Base-by-base conservation (phyloP, 2,113 vertebrate species). In the Brachyistius frenatus region DNA sequence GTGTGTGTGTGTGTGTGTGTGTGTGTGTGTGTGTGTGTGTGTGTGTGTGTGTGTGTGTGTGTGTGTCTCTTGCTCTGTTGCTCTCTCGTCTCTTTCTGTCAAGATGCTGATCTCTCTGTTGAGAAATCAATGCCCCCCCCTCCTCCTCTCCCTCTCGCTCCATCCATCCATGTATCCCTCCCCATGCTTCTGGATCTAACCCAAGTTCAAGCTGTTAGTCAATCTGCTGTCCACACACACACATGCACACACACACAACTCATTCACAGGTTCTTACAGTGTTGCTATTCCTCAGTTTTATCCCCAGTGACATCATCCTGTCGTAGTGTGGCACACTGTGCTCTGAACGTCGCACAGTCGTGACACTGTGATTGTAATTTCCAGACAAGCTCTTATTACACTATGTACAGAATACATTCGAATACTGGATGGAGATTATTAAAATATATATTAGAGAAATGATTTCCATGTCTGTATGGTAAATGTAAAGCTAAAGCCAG, bases 161-260 rank as follows among this genome's bases (percentile, higher is more conserved):
- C 68, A 86, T 80, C 81, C 82, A 83, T 88, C 90, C 87, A 91
- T 88, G 89, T 91, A 86, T 89, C 75, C 75, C 86, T 89, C 87
- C 76, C 84, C 74, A 52, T 87, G 87, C 65, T 83, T 69, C 90
- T 92, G 90, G 90, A 89, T 88, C 82, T 75, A 76, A 82, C 85
- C 86, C 88, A 91, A 88, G 90, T 92, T 94, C 92, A 93, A 83
- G 89, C 92, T 91, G 91, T 89, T 93, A 81, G 88, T 92, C 93
- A 93, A 90, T 93, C 93, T 93, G 91, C 80, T 87, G 81, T 86
- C 86, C 57, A 71, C 68, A 74, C 80, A 76, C 84, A 88, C 67
- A 72, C 66, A 64, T 54, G 46, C 41, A 60, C 55, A 57, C 75
- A 71, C 80, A 47, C 64, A 63, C 47, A 62, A 15, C 56, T 72